These are phyloP conservation scores for Listronotus oregonensis DNA, from an alignment of 1,140 invertebrate species.

Conservation along the genomic window DNA sequence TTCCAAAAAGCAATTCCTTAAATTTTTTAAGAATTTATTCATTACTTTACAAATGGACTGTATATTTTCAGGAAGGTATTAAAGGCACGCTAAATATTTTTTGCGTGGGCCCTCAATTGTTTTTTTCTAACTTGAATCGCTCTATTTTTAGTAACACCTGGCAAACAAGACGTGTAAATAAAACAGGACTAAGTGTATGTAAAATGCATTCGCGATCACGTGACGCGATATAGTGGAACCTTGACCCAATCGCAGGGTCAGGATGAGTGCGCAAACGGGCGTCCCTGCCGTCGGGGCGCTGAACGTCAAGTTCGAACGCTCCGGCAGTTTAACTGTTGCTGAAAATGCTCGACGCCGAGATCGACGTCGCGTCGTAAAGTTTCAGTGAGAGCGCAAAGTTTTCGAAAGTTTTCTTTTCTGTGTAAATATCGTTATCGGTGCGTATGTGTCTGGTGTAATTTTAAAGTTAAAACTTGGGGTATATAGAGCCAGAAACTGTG, in stretches of 20 bases:
- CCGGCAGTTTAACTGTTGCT: conserved; percentile 42
- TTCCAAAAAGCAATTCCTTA: no score
- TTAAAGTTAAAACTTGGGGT: no score
- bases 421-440: no score
- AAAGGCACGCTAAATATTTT: no score
- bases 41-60: no score
- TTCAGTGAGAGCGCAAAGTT: conserved; percentile 1
- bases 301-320: conserved; percentile 32
- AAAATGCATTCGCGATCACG: conserved; percentile 45
- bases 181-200: conserved; percentile 29
- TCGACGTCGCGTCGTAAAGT: neutral
- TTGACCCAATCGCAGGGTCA: conserved; percentile 48
- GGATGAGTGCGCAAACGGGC: conserved; percentile 39
- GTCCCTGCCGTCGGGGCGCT: conserved; percentile 38
- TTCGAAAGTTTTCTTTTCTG: conserved; percentile 1
- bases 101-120: no score
- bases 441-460: no score
- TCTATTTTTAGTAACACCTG: neutral
- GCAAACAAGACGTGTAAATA: conserved; percentile 28
- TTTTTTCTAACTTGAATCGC: no score
- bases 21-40: no score
- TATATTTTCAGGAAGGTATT: no score
- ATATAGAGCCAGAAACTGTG: no score
- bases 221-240: conserved; percentile 47
- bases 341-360: conserved; percentile 2